Base-by-base conservation (phyloP, 2,113 vertebrate genomes). In the Sinocyclocheilus grahami region DNA sequence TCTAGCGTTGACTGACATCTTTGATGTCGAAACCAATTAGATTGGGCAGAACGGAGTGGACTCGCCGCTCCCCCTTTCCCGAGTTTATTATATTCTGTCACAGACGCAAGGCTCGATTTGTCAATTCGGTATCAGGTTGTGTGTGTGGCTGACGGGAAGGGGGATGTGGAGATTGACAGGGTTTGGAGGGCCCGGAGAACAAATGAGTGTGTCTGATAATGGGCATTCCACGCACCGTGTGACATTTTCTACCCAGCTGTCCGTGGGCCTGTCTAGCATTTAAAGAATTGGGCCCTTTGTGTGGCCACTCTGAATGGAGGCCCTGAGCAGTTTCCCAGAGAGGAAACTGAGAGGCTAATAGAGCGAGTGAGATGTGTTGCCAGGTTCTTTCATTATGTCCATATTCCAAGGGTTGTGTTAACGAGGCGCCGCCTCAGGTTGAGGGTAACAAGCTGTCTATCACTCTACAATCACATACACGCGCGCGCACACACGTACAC, bases 281-380 rank as follows among this genome's bases (percentile, higher is more conserved):
- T 95, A 95, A 88, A 96, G 95, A 90, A 89, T 96, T 95, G 94
- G 95, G 95, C 94, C 95, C 95, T 96, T 96, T 96, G 96, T 97
- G 96, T 95, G 93, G 95, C 94, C 94, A 93, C 55, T 22, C 95
- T 97, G 95, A 97, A 96, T 96, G 95, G 96, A 95, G 95, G 96
- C 95, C 95, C 95, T 96, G 95, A 96, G 95, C 95, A 95, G 95
- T 95, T 96, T 89, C 95, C 95, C 95, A 96, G 95, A 95, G 95
- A 96, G 94, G 95, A 96, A 96, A 96, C 96, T 95, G 95, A 96
- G 96, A 96, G 95, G 95, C 96, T 96, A 96, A 96, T 96, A 96
- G 95, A 96, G 94, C 93, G 95, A 95, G 95, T 94, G 95, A 95
- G 96, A 96, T 96, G 95, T 96, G 96, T 95, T 95, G 95, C 95